Base-by-base conservation (phyloP, 2,113 vertebrate genomes). In the Procavia capensis region DNA sequence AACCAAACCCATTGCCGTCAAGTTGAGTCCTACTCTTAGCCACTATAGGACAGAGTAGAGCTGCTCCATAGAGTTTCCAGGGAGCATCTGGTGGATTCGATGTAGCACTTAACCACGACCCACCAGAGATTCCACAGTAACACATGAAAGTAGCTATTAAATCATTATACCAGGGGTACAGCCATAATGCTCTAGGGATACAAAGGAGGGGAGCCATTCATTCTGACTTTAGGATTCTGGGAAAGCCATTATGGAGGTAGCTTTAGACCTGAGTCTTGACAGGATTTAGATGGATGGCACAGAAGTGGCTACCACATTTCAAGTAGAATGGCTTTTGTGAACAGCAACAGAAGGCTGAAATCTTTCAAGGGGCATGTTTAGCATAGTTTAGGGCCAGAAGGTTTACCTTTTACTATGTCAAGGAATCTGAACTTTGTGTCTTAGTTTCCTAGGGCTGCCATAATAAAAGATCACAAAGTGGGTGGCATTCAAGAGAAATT, bases 231-330 rank as follows among this genome's bases (percentile, higher is more conserved):
- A 47, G 91, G 41, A 36, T 47, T 29, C 11, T 36, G 75, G 68
- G 31, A 36, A 68, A 36, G 76, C 76, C 57, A 0, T 34, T 45
- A 0, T 25, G 9, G 39, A 64, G 43, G 34, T 7, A 43, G 47
- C 50, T 50, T 61, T 85, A 14, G 41, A 81, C 41, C 41, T 45
- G 39, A n/a, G 43, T 20, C 87, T 80, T 43, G 25, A 45, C 41
- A 68, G 70, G 39, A 27, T 41, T 88, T 72, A 9, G 6, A 6
- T 54, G 5, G 47, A 47, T 45, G 79, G 41, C 9, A 2, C 0
- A 0, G 27, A 43, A 1, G 25, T 45, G 78, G 59, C 39, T 9
- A 1, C 19, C 3, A 27, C 25, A 1, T 50, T 36, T 43, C 54
- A 14, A 24, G 61, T 20, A 17, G 85, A 66, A 9, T 13, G 85